A percentile compares a stretch with the other conserved stretches of the same genome.
Conservation (phyloP, 2,797 vertebrate species). For the Gobionotothen gibberifrons region DNA sequence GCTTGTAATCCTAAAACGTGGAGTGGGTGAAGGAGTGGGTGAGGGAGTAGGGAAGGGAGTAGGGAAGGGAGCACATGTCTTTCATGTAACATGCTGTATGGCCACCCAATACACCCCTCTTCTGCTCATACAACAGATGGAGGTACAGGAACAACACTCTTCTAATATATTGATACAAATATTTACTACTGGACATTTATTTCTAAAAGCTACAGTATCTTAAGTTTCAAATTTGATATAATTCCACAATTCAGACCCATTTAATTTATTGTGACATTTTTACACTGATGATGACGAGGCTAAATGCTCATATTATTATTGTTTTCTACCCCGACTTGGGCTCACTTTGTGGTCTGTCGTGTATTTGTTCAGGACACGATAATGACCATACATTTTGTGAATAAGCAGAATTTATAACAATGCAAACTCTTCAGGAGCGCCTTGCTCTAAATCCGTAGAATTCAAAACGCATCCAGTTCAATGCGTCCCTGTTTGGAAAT, state of each 20-base stretch:
- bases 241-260: neutral
- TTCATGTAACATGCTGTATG: slow-evolving; percentile 64
- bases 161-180: slow-evolving; percentile 10
- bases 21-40: slow-evolving; percentile 21
- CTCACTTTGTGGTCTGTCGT: slow-evolving; percentile 3
- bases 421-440: slow-evolving; percentile 2
- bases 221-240: slow-evolving; percentile 4
- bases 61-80: slow-evolving; percentile 67
- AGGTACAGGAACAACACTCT: slow-evolving; percentile 25
- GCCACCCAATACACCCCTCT: slow-evolving; percentile 62
- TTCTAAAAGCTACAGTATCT: slow-evolving; percentile 11
- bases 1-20: slow-evolving; percentile 27
- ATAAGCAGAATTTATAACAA: neutral
- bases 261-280: slow-evolving; percentile 9
- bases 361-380: neutral
- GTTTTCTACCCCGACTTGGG: slow-evolving; percentile 1
- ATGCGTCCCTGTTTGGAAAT: slow-evolving; percentile 39
- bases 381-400: neutral
- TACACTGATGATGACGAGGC: slow-evolving; percentile 44
- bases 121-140: slow-evolving; percentile 38
- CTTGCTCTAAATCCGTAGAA: slow-evolving; percentile 1
- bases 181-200: neutral
- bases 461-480: slow-evolving; percentile 27
- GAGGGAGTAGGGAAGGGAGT: slow-evolving; percentile 12
- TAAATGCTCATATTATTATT: slow-evolving; percentile 22